Evolutionary conservation across 1,140 invertebrate species (phyloP), one percentile per base, ranked within the genome.

Genomic region (Rhynchophorus ferrugineus): DNA sequence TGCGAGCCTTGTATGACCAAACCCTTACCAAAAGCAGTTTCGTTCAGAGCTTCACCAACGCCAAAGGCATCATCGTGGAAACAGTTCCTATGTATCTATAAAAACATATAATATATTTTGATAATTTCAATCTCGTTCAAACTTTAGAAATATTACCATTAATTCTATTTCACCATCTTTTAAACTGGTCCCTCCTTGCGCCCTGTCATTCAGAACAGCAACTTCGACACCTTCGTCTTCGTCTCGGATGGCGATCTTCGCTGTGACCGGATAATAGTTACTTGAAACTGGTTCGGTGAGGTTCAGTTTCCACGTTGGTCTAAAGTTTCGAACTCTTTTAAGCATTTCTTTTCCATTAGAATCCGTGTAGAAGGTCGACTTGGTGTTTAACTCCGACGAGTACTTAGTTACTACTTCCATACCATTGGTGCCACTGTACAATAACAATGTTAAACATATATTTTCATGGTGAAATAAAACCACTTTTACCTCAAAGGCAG

Each of bases 261-360:
- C 84, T 13, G 89, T 93, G 0, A 98, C 78, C 0, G 95, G 95
- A 70, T 92, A 97, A 70, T 95, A 97, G 70, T 98, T 98, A 0
- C 83, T 85, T 36, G 89, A 72, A 1, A 89, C 71, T 11, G 79
- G 72, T 48, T 96, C 84, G 0, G 76, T 68, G 16, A 91, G 43
- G 0, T 74, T 67, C 0, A 83, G 9, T 20, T 74, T 73, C 82
- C 81, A 97, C 2, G 85, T 85, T 6, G 85, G 81, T 17, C 91
- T 69, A 44, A 78, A 78, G 64, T 95, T 78, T 37, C 81, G 67
- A 51, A 73, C 71, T 42, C 94, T 74, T 59, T 83, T 78, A 14
- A 97, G 62, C 67, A 91, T 82, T 70, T 97, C 89, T 33, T 94
- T 73, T 0, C 93, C 94, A 72, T 98, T 98, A 1, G 90, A 84